Percentiles rank a stretch among this genome's conserved stretches.
Evolutionary conservation across 2,113 vertebrate species (phyloP).

Genomic region (Pao palembangensis): DNA sequence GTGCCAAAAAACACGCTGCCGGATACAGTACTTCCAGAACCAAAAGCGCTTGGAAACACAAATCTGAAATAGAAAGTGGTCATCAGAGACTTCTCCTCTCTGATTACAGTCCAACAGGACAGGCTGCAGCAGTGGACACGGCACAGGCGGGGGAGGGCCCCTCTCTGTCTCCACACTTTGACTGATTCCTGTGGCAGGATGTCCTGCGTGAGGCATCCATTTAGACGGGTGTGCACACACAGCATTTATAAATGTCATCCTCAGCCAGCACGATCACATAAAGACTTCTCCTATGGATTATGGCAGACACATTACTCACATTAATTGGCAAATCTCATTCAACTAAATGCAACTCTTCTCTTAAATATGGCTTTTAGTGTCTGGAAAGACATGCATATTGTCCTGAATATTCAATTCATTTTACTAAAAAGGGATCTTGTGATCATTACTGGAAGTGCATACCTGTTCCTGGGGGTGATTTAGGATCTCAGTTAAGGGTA

Average conservation of each 20-base stretch:
- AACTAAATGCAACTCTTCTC: slow-evolving; percentile 53
- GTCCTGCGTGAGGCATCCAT: slow-evolving; percentile 65
- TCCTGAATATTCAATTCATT: slow-evolving; percentile 23
- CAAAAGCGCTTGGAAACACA: too few species aligned
- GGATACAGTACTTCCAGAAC: slow-evolving; percentile 17
- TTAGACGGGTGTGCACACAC: slow-evolving; percentile 69
- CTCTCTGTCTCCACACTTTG: slow-evolving; percentile 48
- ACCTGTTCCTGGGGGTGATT: neutral
- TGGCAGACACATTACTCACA: slow-evolving; percentile 66
- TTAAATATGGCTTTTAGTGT: slow-evolving; percentile 53
- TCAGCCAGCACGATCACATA: slow-evolving; percentile 68
- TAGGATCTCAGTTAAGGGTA: neutral
- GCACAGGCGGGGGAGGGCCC: slow-evolving; percentile 1
- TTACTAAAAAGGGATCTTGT: slow-evolving; percentile 32
- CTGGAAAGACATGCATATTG: neutral
- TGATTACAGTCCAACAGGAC: neutral
- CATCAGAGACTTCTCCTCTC: neutral
- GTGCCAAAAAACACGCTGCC: slow-evolving; percentile 34
- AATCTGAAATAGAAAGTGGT: too few species aligned
- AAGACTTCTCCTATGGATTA: slow-evolving; percentile 62
- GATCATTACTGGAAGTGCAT: slow-evolving; percentile 31
- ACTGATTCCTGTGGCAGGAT: slow-evolving; percentile 61
- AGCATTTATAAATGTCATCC: slow-evolving; percentile 77
- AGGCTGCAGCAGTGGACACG: slow-evolving; percentile 11
- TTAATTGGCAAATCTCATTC: slow-evolving; percentile 71